Conservation (phyloP, 2,113 vertebrate species). For the Ammospiza caudacuta region DNA sequence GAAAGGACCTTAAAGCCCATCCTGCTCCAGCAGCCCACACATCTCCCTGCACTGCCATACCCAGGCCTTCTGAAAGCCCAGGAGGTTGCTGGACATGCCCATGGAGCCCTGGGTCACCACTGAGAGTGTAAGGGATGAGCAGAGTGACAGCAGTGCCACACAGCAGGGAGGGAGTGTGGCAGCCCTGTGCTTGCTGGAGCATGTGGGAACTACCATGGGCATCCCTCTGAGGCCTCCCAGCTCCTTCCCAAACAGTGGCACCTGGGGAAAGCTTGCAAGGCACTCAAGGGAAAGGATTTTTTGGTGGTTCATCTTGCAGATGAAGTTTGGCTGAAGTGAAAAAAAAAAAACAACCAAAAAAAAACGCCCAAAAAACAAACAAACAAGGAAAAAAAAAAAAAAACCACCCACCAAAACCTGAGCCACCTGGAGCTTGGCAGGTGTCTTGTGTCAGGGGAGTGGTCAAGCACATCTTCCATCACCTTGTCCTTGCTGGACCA, state of each 20-base stretch:
- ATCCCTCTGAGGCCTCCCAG: background rate
- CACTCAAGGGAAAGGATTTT: background rate
- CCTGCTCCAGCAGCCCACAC: background rate
- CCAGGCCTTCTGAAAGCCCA: background rate
- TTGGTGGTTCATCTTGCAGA: background rate
- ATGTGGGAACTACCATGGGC: accelerated
- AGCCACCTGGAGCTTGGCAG: background rate
- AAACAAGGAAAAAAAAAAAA: too few relatives aligned
- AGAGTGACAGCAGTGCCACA: background rate
- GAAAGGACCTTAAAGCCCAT: background rate
- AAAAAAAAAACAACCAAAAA: too few relatives aligned
- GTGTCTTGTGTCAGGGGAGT: background rate
- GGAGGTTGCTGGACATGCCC: accelerated
- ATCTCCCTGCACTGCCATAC: background rate
- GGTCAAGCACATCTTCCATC: background rate
- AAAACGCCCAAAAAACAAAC: too few relatives aligned
- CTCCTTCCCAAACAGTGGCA: background rate
- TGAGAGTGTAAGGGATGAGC: background rate
- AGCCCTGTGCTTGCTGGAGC: accelerated
- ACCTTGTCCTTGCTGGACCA: background rate
- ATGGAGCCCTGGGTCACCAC: background rate
- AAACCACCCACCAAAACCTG: background rate
- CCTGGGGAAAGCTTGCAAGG: background rate
- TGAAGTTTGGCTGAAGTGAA: background rate
- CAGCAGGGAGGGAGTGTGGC: background rate